phyloP scores from a whole-genome alignment of 2,113 vertebrate genomes.

The Chamaetylas fuelleborni region DNA sequence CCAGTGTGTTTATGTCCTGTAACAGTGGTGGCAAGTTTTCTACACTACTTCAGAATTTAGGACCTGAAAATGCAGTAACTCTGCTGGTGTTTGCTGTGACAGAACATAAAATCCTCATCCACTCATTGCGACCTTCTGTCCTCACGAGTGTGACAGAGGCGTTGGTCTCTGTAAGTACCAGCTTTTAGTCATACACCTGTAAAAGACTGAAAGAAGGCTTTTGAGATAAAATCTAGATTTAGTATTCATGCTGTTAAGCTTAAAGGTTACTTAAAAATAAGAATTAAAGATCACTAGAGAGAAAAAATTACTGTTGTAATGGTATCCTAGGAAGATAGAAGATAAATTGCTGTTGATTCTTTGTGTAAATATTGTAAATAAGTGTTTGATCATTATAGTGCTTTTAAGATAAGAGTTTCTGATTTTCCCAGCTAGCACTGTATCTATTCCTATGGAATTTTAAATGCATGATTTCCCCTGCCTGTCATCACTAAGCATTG shows the following conservation, averaged over 20 bases:
- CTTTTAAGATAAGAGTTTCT: neutral
- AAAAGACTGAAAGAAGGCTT: neutral
- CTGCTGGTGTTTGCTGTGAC: constrained; percentile 94
- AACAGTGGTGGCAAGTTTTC: constrained; percentile 92
- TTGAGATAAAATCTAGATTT: neutral
- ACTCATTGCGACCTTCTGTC: constrained; percentile 93
- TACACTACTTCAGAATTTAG: constrained; percentile 92
- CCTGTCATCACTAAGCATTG: neutral
- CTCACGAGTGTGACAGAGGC: constrained; percentile 98
- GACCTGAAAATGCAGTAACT: constrained; percentile 92
- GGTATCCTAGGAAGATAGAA: neutral
- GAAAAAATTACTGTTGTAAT: neutral
- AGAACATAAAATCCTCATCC: constrained; percentile 98
- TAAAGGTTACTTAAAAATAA: neutral
- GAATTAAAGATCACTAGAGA: neutral
- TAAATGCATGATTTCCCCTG: neutral
- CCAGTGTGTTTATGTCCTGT: neutral
- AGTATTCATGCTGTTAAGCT: neutral
- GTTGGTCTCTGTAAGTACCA: constrained; percentile 90
- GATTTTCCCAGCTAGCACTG: neutral
- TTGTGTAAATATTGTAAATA: neutral
- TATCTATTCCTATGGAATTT: neutral
- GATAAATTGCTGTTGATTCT: neutral
- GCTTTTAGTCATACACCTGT: neutral
- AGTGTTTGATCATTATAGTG: neutral